A percentile compares a stretch with the other conserved stretches of the same genome.
Conservation (phyloP, 2,888 invertebrate species). For the Agrochola litura region DNA sequence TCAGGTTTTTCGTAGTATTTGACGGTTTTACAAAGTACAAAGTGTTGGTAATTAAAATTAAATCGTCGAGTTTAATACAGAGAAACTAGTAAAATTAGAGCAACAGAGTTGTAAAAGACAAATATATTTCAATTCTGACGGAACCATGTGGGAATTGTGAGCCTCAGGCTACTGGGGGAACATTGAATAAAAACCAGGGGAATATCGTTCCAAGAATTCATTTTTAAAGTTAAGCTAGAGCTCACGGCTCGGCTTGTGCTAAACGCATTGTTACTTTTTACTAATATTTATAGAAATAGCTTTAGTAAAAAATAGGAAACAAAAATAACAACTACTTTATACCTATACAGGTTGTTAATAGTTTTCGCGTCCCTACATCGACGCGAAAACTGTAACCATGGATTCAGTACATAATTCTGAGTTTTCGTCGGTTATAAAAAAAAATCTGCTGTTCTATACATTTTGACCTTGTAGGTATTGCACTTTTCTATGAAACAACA, state of each 20-base stretch:
- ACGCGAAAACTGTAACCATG: no score
- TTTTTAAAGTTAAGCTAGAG: slow-evolving; percentile 29
- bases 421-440: no score
- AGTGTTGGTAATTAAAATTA: slow-evolving; percentile 27
- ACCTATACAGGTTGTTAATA: no score
- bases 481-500: no score
- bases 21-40: slow-evolving; percentile 2
- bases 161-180: slow-evolving; percentile 49
- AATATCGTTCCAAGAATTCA: slow-evolving; percentile 28
- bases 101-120: slow-evolving; percentile 49
- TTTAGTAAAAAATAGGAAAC: neutral
- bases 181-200: slow-evolving; percentile 51
- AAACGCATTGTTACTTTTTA: slow-evolving; percentile 12
- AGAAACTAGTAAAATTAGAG: slow-evolving; percentile 35
- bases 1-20: slow-evolving; percentile 2
- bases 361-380: no score
- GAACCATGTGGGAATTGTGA: slow-evolving; percentile 45
- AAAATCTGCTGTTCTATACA: no score
- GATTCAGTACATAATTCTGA: no score
- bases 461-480: no score
- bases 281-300: neutral
- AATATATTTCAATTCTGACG: slow-evolving; percentile 61
- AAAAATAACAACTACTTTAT: no score
- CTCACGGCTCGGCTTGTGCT: neutral
- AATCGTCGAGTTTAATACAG: slow-evolving; percentile 29